Percentiles rank a stretch among this genome's conserved stretches.
phyloP scores from a whole-genome alignment of 2,797 vertebrate species.

The Vultur gryphus region DNA sequence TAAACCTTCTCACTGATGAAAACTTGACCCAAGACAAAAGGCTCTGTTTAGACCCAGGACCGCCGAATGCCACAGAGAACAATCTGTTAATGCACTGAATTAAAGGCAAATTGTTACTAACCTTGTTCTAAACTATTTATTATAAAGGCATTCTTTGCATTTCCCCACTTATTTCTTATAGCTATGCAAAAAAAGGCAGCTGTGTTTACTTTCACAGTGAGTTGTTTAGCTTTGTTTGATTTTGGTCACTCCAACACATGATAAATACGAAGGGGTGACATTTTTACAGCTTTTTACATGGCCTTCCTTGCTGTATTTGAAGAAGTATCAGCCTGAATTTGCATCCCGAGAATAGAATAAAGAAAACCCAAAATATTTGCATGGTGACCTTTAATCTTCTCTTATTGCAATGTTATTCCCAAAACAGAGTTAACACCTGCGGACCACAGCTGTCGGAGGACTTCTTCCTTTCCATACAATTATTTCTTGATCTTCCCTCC shows the following conservation, averaged over 20 bases:
- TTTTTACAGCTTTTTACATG: not conserved
- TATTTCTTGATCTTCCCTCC: not conserved
- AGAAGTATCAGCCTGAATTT: not conserved
- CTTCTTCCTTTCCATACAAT: not conserved
- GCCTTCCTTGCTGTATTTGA: not conserved
- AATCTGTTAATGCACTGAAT: not conserved
- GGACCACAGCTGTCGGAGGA: not conserved
- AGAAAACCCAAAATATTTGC: not conserved
- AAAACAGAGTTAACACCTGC: not conserved
- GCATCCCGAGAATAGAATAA: not conserved
- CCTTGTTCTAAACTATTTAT: not conserved
- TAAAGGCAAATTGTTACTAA: not conserved
- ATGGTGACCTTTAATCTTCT: not conserved
- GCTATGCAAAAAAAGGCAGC: not conserved
- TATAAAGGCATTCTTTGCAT: not conserved
- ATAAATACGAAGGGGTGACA: not conserved
- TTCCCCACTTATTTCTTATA: not conserved
- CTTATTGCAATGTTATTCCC: not conserved
- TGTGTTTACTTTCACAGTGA: not conserved
- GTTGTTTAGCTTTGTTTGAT: not conserved
- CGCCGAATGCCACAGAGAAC: fast-evolving
- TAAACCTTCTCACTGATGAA: not conserved
- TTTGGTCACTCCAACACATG: not conserved
- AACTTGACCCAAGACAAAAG: not conserved
- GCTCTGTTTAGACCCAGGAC: not conserved